Percentiles rank a stretch among this genome's conserved stretches.
Evolutionary conservation across 2,797 vertebrate genomes (phyloP).

Genomic region (Pseudomugil gertrudae): DNA sequence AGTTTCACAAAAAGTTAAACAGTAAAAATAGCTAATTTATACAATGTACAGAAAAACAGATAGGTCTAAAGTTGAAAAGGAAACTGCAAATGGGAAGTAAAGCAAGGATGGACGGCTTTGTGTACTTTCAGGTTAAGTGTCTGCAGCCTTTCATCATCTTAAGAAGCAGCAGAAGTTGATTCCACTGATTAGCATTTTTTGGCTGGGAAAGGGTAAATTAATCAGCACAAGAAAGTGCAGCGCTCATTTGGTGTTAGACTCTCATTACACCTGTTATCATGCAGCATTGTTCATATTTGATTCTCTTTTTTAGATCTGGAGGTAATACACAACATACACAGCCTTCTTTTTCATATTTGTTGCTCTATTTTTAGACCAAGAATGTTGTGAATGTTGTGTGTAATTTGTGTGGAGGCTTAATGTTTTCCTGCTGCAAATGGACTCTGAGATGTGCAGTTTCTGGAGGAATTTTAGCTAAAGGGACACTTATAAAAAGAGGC

Average conservation of each 20-base stretch:
- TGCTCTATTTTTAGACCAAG: slow-evolving; percentile 1
- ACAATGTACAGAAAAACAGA: background rate
- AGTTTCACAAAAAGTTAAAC: too few relatives aligned
- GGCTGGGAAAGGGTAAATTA: slow-evolving; percentile 40
- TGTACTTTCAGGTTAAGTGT: slow-evolving; percentile 7
- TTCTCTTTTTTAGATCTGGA: background rate
- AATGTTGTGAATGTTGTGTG: slow-evolving; percentile 11
- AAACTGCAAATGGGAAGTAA: background rate
- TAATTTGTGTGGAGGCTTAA: slow-evolving; percentile 6
- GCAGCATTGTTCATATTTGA: background rate
- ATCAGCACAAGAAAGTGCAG: slow-evolving; percentile 18
- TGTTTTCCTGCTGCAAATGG: slow-evolving; percentile 22
- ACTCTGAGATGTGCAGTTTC: slow-evolving; percentile 7
- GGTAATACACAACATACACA: too few relatives aligned
- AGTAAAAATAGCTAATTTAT: background rate
- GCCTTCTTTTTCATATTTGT: slow-evolving; percentile 3
- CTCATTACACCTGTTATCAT: slow-evolving; percentile 19
- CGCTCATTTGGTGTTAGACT: slow-evolving; percentile 4
- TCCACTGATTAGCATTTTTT: slow-evolving; percentile 36
- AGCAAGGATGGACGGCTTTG: background rate
- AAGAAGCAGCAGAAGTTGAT: slow-evolving; percentile 9
- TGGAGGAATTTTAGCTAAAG: slow-evolving; percentile 11
- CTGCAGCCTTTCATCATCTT: slow-evolving; percentile 15
- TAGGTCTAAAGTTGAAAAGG: slow-evolving; percentile 1
- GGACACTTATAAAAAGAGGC: slow-evolving; percentile 6